Evolutionary conservation across 2,888 invertebrate species (phyloP).

Genomic region (Sphaerophoria rueppellii): DNA sequence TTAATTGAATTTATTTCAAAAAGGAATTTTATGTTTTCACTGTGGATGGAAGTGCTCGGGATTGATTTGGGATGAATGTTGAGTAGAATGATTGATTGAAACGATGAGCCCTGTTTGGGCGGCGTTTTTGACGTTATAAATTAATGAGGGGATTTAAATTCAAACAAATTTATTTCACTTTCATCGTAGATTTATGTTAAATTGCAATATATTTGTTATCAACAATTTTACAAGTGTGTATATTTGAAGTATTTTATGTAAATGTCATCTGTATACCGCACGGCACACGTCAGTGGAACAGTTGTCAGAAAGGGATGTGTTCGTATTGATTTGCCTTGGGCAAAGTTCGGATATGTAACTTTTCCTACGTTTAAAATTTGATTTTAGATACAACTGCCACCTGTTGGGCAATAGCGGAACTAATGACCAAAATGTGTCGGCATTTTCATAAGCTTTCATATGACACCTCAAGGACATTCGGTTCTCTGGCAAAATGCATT

Average conservation of each 20-base stretch:
- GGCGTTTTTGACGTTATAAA: background rate
- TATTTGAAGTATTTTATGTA: constrained; percentile 32
- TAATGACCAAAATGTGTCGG: no score
- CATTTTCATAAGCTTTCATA: no score
- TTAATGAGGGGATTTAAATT: background rate
- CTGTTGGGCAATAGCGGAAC: no score
- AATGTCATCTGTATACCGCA: constrained; percentile 41
- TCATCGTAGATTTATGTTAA: constrained; percentile 1
- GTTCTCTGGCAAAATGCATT: no score
- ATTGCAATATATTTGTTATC: constrained; percentile 43
- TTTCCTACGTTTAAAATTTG: background rate
- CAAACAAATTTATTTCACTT: constrained; percentile 12
- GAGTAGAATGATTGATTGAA: constrained; percentile 19
- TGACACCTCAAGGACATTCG: no score
- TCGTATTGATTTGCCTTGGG: background rate
- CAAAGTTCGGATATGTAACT: constrained; percentile 21
- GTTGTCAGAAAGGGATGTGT: constrained; percentile 48
- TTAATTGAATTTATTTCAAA: background rate
- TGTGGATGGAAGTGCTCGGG: constrained; percentile 34
- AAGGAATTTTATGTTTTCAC: constrained; percentile 1
- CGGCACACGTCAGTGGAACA: constrained; percentile 14
- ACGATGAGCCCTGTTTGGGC: background rate
- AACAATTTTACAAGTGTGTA: constrained; percentile 42
- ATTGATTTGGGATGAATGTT: constrained; percentile 37
- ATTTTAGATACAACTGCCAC: no score